phyloP scores from a whole-genome alignment of 1,140 invertebrate species.

The Pachyrhynchus sulphureomaculatus region DNA sequence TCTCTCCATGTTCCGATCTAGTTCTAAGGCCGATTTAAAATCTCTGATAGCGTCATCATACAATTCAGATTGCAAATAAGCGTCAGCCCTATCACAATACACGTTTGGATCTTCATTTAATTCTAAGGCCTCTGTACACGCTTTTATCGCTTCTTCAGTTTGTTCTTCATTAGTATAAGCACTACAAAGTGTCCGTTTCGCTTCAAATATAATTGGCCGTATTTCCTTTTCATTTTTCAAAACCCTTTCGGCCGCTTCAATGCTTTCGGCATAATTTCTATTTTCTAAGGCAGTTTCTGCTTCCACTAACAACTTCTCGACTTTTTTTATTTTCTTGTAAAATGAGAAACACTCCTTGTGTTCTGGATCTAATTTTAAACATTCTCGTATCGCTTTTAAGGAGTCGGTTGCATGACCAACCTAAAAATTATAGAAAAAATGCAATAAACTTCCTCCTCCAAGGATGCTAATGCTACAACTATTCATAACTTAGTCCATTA shows the following conservation, averaged over 20 bases:
- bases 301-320: constrained; percentile 83
- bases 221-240: constrained; percentile 69
- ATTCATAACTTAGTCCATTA: too few species aligned
- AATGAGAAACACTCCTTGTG: constrained; percentile 94
- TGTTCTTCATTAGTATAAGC: constrained; percentile 73
- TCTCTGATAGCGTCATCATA: constrained; percentile 91
- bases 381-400: constrained; percentile 92
- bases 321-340: constrained; percentile 96
- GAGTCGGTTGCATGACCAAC: constrained; percentile 90
- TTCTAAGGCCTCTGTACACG: constrained; percentile 80
- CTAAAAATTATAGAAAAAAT: too few species aligned
- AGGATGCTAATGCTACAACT: too few species aligned
- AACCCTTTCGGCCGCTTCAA: constrained; percentile 56
- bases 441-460: too few species aligned
- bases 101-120: constrained; percentile 76
- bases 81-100: constrained; percentile 90
- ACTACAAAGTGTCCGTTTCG: constrained; percentile 71
- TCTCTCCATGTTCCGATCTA: constrained; percentile 77
- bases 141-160: constrained; percentile 64
- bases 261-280: constrained; percentile 63
- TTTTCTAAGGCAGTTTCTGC: constrained; percentile 70
- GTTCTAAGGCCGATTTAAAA: constrained; percentile 75
- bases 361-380: constrained; percentile 96
- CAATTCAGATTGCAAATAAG: constrained; percentile 85
- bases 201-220: constrained; percentile 71